These are phyloP conservation scores for Clinocottus analis DNA, from an alignment of 2,113 vertebrate genomes.

Conservation along the genomic window DNA sequence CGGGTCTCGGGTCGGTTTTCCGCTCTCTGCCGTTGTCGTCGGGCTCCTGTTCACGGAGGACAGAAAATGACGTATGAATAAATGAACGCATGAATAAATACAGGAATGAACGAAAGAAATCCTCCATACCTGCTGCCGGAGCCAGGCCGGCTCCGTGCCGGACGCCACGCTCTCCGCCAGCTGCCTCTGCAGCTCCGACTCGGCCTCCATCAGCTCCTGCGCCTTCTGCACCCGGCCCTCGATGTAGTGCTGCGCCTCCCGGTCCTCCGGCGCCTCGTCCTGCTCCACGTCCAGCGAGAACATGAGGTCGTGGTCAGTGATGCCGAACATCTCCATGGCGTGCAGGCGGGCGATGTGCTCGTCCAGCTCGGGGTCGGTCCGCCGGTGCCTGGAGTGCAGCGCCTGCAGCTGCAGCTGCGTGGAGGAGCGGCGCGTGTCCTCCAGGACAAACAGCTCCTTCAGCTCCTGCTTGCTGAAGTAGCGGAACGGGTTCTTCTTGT, in stretches of 20 bases:
- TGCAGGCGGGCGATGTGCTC: conserved; percentile 89
- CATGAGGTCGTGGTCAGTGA: conserved; percentile 95
- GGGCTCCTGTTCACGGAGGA: neutral
- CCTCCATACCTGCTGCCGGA: too few species aligned
- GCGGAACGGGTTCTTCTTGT: conserved; percentile 94
- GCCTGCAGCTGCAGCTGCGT: conserved; percentile 94
- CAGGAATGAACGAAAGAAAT: too few species aligned
- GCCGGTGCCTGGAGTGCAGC: conserved; percentile 87
- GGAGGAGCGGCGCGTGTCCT: conserved; percentile 85
- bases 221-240: conserved; percentile 91
- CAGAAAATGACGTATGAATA: too few species aligned
- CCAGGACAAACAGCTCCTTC: conserved; percentile 91
- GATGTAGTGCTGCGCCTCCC: conserved; percentile 88
- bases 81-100: too few species aligned
- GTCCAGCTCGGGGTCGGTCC: conserved; percentile 86
- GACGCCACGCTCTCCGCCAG: conserved; percentile 77
- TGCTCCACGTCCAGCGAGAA: conserved; percentile 83
- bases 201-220: conserved; percentile 90
- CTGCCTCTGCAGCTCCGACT: conserved; percentile 88
- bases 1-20: conserved; percentile 36
- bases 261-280: conserved; percentile 83
- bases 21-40: conserved; percentile 5
- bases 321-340: conserved; percentile 90
- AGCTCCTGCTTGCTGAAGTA: conserved; percentile 96
- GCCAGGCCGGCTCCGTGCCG: conserved; percentile 80